Conservation (phyloP, 2,113 vertebrate species). For the Arothron firmamentum region DNA sequence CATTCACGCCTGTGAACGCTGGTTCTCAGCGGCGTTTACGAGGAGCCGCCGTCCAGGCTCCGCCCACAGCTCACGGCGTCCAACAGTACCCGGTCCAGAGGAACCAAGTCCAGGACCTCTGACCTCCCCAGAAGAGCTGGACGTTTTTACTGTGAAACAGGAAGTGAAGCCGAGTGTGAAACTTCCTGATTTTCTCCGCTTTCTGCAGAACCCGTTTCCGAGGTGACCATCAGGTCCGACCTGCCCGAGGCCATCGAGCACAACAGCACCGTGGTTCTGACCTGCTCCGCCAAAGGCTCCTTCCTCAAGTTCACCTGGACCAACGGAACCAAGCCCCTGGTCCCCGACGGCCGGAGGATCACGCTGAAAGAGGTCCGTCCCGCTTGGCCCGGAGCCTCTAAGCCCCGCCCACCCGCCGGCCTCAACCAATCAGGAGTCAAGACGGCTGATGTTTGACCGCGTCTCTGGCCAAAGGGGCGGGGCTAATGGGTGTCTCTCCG, state of each 20-base stretch:
- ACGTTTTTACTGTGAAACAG: too few species aligned
- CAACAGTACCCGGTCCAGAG: background rate
- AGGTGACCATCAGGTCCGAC: slow-evolving; percentile 39
- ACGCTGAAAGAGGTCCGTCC: background rate
- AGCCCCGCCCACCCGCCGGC: too few species aligned
- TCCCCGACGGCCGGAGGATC: slow-evolving; percentile 15
- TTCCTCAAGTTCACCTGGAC: slow-evolving; percentile 60
- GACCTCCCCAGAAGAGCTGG: too few species aligned
- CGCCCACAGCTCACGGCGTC: background rate
- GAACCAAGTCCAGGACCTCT: too few species aligned
- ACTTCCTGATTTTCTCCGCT: background rate
- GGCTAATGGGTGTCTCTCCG: too few species aligned
- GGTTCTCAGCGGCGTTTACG: background rate
- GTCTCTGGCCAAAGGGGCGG: too few species aligned
- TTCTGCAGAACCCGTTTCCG: slow-evolving; percentile 58
- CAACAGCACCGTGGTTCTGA: slow-evolving; percentile 63
- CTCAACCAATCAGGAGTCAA: too few species aligned
- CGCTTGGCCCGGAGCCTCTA: too few species aligned
- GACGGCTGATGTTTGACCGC: too few species aligned
- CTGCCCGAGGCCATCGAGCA: slow-evolving; percentile 44
- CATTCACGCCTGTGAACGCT: background rate
- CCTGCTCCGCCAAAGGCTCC: slow-evolving; percentile 66
- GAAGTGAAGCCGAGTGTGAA: too few species aligned
- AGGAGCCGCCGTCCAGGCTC: background rate
- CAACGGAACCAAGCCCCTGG: slow-evolving; percentile 18